Evolutionary conservation across 1,140 invertebrate genomes (phyloP).

Genomic region (Platorchestia sp.): DNA sequence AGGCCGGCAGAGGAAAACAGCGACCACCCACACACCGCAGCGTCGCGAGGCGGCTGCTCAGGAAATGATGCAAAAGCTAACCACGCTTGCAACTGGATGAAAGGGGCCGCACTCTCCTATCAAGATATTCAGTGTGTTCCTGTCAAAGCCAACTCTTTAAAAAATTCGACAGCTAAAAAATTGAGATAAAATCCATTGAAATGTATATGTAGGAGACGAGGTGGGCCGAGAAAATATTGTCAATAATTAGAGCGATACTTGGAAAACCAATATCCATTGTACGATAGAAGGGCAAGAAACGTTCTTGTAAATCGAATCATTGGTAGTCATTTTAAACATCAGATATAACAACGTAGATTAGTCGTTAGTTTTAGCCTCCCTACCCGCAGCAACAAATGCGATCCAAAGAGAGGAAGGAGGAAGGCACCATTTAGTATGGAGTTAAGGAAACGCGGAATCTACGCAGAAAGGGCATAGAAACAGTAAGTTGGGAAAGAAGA

Average conservation of each 20-base stretch:
- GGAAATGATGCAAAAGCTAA: neutral
- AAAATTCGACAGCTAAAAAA: neutral
- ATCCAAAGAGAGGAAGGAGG: too few species aligned
- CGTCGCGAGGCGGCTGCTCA: neutral
- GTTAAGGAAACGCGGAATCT: too few species aligned
- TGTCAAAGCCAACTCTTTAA: neutral
- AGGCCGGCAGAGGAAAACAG: too few species aligned
- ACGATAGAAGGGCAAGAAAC: too few species aligned
- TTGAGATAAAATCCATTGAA: neutral
- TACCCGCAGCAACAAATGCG: too few species aligned
- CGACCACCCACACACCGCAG: neutral
- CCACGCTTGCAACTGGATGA: neutral
- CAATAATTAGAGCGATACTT: neutral
- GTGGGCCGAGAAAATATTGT: neutral
- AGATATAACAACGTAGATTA: too few species aligned
- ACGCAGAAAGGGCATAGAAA: too few species aligned
- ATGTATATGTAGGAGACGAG: neutral
- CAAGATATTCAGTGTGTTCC: neutral
- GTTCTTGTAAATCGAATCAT: too few species aligned
- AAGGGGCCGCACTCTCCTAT: neutral
- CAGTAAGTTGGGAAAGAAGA: too few species aligned
- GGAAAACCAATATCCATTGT: neutral
- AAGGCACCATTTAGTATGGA: too few species aligned
- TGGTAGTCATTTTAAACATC: too few species aligned
- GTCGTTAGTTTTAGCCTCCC: too few species aligned